phyloP scores from a whole-genome alignment of 2,113 vertebrate genomes.

The Misgurnus anguillicaudatus region DNA sequence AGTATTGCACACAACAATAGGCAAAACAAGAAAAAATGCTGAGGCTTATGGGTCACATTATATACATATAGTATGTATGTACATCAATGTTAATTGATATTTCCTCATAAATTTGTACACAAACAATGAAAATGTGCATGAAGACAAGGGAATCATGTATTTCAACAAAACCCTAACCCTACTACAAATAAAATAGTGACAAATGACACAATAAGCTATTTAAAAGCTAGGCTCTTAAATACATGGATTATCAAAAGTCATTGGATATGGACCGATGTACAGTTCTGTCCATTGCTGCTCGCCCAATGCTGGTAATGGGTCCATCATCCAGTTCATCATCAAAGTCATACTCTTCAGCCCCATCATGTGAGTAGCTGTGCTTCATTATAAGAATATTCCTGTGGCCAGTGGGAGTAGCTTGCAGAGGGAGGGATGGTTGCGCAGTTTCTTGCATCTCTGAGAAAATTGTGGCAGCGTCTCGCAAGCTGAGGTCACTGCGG shows the following conservation, averaged over 20 bases:
- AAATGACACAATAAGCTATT: constrained; percentile 26
- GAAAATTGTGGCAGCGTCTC: constrained; percentile 81
- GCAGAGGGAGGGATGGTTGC: constrained; percentile 70
- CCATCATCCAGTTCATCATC: constrained; percentile 88
- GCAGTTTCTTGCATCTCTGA: constrained; percentile 79
- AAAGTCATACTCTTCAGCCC: constrained; percentile 82
- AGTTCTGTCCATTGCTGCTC: constrained; percentile 82
- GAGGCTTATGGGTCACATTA: neutral
- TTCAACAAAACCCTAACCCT: neutral
- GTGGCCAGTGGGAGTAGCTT: constrained; percentile 73
- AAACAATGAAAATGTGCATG: neutral
- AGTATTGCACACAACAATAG: neutral
- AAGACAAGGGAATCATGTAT: neutral
- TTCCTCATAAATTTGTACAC: neutral
- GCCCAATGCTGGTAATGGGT: constrained; percentile 85
- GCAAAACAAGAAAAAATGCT: constrained; percentile 4
- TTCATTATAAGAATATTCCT: constrained; percentile 95
- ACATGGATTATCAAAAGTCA: constrained; percentile 75
- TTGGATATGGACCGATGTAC: constrained; percentile 91
- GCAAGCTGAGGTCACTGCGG: constrained; percentile 91
- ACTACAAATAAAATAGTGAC: constrained; percentile 44
- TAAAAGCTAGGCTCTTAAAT: neutral
- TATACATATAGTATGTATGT: neutral
- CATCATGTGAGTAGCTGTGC: constrained; percentile 95
- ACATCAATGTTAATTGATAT: neutral